Base-by-base conservation (phyloP, 1,140 invertebrate species). In the Neotoxoptera formosana region DNA sequence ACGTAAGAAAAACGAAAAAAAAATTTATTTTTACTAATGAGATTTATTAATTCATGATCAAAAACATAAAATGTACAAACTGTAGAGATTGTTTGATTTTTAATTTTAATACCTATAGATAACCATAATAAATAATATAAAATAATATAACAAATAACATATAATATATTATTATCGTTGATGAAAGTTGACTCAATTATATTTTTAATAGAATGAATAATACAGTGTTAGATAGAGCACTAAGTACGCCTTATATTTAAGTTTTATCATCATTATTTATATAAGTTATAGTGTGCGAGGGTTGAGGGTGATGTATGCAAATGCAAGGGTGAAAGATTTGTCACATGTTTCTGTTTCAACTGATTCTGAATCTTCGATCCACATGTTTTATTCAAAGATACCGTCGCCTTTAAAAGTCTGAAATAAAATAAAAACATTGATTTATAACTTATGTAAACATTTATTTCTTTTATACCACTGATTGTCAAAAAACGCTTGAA, bases 351-450 rank as follows among this genome's bases (percentile, higher is more conserved):
- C 30, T 47, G 84, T 86, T n/a, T 47, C 23, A n/a, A n/a, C 60
- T 9, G 23, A 86, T 86, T 86, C 45, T 45, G 23, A 7, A 47
- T 45, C 11, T 47, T 45, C 11, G 4, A 48, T 30, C 17, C 21
- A 86, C 8, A 86, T 86, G 84, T 48, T 47, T 86, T 86, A 47
- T 86, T 86, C 45, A 86, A 86, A 86, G 41, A 86, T 47, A 30
- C 45, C 1, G n/a, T 47, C 30, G 25, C 14, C 14, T 47, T 76
- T 76, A 86, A 86, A 86, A 25, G 84, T 47, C 84, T 86, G 30
- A 86, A 86, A 86, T 86, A 86, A 86, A 86, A 86, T 47, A 86
- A 86, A 25, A 86, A 86, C 25, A 86, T n/a, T 47, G 25, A 86
- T 86, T 86, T 86, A 47, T 47, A 47, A 45, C 84, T 45, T 86